Evolutionary conservation across 2,113 vertebrate species (phyloP).

Genomic region (Jacana jacana): DNA sequence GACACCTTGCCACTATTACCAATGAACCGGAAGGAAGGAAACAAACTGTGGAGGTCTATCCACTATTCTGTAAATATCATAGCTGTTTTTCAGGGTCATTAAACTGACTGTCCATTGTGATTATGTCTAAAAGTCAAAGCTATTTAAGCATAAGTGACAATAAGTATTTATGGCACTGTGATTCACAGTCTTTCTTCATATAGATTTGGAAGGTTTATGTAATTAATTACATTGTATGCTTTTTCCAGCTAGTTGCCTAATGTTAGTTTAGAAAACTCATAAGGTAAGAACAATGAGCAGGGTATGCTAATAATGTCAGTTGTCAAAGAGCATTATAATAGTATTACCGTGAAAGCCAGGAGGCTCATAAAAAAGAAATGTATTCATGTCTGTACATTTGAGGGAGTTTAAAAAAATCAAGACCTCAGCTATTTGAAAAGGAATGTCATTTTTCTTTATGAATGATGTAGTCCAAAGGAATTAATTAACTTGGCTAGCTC

Average conservation of each 20-base stretch:
- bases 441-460: neutral
- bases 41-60: neutral
- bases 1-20: neutral
- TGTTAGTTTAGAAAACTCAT: neutral
- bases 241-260: neutral
- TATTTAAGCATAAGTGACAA: neutral
- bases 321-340: neutral
- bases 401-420: neutral
- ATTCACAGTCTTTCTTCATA: neutral
- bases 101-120: neutral
- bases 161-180: neutral
- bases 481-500: neutral
- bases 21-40: neutral
- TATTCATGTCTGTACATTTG: neutral
- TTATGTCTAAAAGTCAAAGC: neutral
- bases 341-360: neutral
- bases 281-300: neutral
- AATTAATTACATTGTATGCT: neutral
- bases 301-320: neutral
- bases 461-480: neutral
- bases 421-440: neutral
- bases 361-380: constrained; percentile 11
- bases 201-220: neutral
- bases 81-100: neutral
- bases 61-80: neutral